These are phyloP conservation scores for Alcis repandata DNA, from an alignment of 2,888 invertebrate species.

Conservation along the genomic window DNA sequence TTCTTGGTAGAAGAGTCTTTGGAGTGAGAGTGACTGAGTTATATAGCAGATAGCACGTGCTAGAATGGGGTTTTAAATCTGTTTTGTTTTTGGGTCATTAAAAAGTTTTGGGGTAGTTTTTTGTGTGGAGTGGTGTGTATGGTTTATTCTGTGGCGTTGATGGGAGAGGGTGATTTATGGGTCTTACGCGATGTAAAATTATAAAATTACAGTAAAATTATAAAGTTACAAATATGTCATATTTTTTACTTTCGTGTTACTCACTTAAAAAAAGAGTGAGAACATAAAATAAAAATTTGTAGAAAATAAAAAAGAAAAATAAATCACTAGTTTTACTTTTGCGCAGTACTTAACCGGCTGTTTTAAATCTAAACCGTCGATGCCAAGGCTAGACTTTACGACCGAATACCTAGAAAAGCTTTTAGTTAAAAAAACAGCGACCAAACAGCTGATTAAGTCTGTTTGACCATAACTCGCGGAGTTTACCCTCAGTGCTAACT, in stretches of 20 bases:
- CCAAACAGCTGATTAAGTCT: slow-evolving; percentile 19
- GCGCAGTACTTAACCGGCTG: not conserved
- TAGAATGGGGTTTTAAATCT: too few species aligned
- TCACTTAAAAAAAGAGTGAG: too few species aligned
- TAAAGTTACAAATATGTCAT: too few species aligned
- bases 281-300: too few species aligned
- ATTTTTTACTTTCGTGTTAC: too few species aligned
- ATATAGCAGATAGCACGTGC: too few species aligned
- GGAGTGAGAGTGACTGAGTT: too few species aligned
- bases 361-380: not conserved
- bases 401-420: slow-evolving; percentile 21
- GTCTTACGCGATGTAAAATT: not conserved
- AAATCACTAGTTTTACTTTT: not conserved
- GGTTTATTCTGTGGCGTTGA: slow-evolving; percentile 5
- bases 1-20: too few species aligned
- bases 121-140: slow-evolving; percentile 4
- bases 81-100: too few species aligned
- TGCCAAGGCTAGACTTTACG: slow-evolving; percentile 5
- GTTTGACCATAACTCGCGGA: slow-evolving; percentile 24
- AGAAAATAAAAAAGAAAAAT: too few species aligned
- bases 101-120: slow-evolving; percentile 30
- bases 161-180: not conserved
- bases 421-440: slow-evolving; percentile 19
- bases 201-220: not conserved
- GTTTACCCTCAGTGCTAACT: slow-evolving; percentile 17